These are phyloP conservation scores for Percopsis transmontana DNA, from an alignment of 2,113 vertebrate genomes.

Conservation along the genomic window DNA sequence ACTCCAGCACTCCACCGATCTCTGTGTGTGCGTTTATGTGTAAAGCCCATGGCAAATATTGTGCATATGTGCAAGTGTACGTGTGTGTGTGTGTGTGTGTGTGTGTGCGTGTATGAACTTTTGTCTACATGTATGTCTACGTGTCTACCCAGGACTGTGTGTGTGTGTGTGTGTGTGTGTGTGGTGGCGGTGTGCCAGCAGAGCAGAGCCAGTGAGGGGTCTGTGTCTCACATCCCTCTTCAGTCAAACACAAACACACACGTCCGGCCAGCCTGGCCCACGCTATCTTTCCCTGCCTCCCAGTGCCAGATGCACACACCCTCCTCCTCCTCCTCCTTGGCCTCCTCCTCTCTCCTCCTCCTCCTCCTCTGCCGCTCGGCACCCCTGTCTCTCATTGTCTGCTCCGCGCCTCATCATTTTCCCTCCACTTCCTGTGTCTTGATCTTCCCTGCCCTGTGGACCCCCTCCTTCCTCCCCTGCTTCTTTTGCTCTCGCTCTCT, in stretches of 20 bases:
- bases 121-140: not conserved
- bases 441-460: constrained; percentile 51
- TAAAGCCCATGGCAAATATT: no score
- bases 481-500: not conserved
- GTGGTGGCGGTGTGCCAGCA: constrained; percentile 74
- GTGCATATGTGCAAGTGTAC: no score
- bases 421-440: constrained; percentile 81
- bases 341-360: constrained; percentile 24
- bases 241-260: constrained; percentile 85
- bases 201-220: constrained; percentile 76
- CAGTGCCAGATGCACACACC: constrained; percentile 79
- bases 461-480: not conserved
- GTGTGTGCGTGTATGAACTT: constrained; percentile 20
- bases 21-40: constrained; percentile 35
- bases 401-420: constrained; percentile 68
- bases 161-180: not conserved
- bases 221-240: constrained; percentile 84
- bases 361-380: constrained; percentile 59
- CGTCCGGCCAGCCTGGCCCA: constrained; percentile 82
- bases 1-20: constrained; percentile 26
- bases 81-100: constrained; percentile 39
- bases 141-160: not conserved
- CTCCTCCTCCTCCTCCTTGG: constrained; percentile 49
- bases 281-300: constrained; percentile 78
- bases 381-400: constrained; percentile 59